Conservation (phyloP, 2,888 invertebrate genomes). For the Drymonia ruficornis region DNA sequence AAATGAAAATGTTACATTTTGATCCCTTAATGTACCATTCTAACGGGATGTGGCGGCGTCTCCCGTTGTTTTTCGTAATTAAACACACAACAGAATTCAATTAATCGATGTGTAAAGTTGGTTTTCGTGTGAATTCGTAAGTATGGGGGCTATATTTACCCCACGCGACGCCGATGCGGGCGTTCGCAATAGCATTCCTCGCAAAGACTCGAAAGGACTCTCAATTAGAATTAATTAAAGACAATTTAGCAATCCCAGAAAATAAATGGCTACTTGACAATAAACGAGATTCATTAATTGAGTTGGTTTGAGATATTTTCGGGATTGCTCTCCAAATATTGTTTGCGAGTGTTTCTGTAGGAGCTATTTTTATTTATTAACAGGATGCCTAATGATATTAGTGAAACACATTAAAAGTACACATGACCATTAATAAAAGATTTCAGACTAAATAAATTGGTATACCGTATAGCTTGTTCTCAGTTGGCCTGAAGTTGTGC, state of each 20-base stretch:
- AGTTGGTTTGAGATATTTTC: constrained; percentile 22
- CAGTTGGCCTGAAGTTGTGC: too few species aligned
- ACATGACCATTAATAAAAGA: background rate
- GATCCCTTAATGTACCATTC: constrained; percentile 47
- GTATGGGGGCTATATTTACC: constrained; percentile 67
- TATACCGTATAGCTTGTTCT: too few species aligned
- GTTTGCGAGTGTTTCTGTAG: background rate
- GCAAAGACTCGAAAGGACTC: constrained; percentile 72
- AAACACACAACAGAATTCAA: constrained; percentile 47
- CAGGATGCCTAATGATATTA: too few species aligned
- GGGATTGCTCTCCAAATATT: background rate
- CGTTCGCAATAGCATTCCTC: constrained; percentile 72
- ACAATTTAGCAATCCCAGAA: constrained; percentile 81
- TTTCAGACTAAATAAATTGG: too few species aligned
- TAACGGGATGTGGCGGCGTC: constrained; percentile 52
- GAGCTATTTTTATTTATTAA: too few species aligned
- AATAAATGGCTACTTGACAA: constrained; percentile 75
- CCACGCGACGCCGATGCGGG: constrained; percentile 69
- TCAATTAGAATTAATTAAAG: constrained; percentile 84
- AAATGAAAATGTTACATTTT: constrained; percentile 59
- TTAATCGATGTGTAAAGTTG: constrained; percentile 43
- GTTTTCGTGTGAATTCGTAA: constrained; percentile 64
- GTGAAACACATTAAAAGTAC: background rate
- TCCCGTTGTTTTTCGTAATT: constrained; percentile 51
- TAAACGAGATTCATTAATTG: constrained; percentile 76